Conservation (phyloP, 2,888 invertebrate species). For the Thymelicus lineola region DNA sequence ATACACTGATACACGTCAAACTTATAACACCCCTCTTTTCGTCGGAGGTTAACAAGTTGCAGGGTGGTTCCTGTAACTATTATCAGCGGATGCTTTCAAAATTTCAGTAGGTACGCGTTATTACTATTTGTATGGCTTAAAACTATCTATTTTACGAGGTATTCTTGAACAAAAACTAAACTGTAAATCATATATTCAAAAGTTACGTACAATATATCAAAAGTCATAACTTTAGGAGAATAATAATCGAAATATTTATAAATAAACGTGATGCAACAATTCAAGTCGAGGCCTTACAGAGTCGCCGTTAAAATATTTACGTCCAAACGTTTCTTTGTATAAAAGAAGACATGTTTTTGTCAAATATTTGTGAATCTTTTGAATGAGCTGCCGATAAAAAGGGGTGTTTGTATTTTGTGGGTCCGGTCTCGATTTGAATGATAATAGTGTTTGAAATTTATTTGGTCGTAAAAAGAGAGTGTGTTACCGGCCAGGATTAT, state of each 20-base stretch:
- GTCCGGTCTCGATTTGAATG: constrained; percentile 79
- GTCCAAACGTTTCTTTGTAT: constrained; percentile 45
- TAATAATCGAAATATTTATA: constrained; percentile 63
- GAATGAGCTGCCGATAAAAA: constrained; percentile 65
- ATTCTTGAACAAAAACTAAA: no score
- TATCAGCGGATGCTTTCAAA: no score
- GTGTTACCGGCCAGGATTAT: constrained; percentile 74
- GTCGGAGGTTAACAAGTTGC: no score
- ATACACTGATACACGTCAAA: no score
- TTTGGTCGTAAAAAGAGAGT: constrained; percentile 79
- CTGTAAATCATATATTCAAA: no score
- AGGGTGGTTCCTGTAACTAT: no score
- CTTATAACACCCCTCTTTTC: no score
- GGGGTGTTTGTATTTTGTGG: constrained; percentile 77
- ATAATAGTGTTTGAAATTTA: constrained; percentile 84
- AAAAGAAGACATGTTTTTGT: constrained; percentile 60
- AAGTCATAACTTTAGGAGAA: constrained; percentile 69
- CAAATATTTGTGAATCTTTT: constrained; percentile 73
- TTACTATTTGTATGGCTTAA: no score
- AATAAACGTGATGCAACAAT: constrained; percentile 67
- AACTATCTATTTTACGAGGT: no score
- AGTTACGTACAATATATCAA: constrained; percentile 39
- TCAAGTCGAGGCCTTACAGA: constrained; percentile 46
- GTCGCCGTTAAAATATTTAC: constrained; percentile 42
- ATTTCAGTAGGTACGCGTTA: no score